These are phyloP conservation scores for Nomada lathburiana DNA, from an alignment of 2,888 invertebrate species.

Conservation along the genomic window DNA sequence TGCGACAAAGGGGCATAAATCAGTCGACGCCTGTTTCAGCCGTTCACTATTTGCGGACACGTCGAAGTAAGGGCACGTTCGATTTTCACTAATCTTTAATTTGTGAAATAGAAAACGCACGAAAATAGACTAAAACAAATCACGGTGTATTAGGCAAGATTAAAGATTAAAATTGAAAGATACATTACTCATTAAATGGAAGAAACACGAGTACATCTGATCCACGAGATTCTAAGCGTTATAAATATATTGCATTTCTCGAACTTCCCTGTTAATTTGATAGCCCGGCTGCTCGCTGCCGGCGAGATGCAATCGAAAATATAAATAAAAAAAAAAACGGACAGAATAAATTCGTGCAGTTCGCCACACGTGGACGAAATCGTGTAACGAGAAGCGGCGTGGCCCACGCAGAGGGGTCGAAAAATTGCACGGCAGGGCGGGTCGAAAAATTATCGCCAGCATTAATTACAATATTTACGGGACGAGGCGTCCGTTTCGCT, in stretches of 20 bases:
- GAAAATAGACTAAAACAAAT: too few relatives aligned
- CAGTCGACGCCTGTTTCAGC: slow-evolving; percentile 13
- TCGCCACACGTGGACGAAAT: neutral
- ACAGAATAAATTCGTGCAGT: neutral
- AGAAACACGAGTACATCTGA: too few relatives aligned
- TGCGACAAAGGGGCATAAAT: slow-evolving; percentile 33
- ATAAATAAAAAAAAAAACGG: neutral
- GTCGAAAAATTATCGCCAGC: slow-evolving; percentile 46
- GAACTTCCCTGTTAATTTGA: neutral
- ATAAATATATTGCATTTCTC: neutral
- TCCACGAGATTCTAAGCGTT: neutral
- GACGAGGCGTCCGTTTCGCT: neutral
- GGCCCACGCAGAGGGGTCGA: neutral
- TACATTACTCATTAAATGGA: too few relatives aligned
- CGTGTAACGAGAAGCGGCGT: neutral
- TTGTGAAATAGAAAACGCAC: neutral
- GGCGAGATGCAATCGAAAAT: neutral
- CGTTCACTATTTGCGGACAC: slow-evolving; percentile 11
- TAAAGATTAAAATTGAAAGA: too few relatives aligned
- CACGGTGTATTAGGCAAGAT: too few relatives aligned
- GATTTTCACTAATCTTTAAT: neutral
- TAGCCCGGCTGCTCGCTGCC: neutral
- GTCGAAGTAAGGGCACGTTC: neutral
- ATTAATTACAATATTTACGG: slow-evolving; percentile 58
- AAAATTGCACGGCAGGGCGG: slow-evolving; percentile 31